A percentile compares a stretch with the other conserved stretches of the same genome.
phyloP scores from a whole-genome alignment of 2,113 vertebrate species.

The Eublepharis macularius region DNA sequence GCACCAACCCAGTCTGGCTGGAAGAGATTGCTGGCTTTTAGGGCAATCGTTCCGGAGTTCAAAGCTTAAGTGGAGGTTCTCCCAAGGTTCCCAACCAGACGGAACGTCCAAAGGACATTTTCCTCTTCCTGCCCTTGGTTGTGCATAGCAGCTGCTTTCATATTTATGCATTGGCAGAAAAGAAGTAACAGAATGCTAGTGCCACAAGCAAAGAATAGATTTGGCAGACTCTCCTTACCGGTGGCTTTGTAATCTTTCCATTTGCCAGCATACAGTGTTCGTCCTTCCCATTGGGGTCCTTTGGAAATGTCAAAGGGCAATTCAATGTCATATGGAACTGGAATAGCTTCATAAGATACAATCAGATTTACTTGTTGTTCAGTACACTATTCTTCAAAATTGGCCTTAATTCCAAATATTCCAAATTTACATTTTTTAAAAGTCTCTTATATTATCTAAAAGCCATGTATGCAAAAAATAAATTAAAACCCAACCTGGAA shows the following conservation, averaged over 20 bases:
- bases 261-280: slow-evolving; percentile 13
- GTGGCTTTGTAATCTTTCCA: slow-evolving; percentile 7
- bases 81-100: neutral
- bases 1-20: no score
- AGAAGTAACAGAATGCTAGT: slow-evolving; percentile 46
- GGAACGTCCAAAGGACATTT: slow-evolving; percentile 4
- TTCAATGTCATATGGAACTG: slow-evolving; percentile 23
- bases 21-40: neutral
- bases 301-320: slow-evolving; percentile 41
- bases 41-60: neutral
- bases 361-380: slow-evolving; percentile 15
- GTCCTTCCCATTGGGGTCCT: slow-evolving; percentile 28
- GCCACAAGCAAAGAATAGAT: slow-evolving; percentile 23
- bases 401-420: slow-evolving; percentile 19
- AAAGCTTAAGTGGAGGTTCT: neutral
- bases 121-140: neutral
- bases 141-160: rapidly evolving
- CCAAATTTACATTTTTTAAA: slow-evolving; percentile 12
- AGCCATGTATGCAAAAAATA: slow-evolving; percentile 23
- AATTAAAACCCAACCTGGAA: neutral
- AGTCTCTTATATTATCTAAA: neutral
- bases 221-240: slow-evolving; percentile 39
- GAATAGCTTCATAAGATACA: neutral
- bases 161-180: slow-evolving; percentile 43
- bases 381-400: slow-evolving; percentile 12